Percentiles rank a stretch among this genome's conserved stretches.
Evolutionary conservation across 2,797 vertebrate genomes (phyloP).

Genomic region (Rhadinocentrus ornatus): DNA sequence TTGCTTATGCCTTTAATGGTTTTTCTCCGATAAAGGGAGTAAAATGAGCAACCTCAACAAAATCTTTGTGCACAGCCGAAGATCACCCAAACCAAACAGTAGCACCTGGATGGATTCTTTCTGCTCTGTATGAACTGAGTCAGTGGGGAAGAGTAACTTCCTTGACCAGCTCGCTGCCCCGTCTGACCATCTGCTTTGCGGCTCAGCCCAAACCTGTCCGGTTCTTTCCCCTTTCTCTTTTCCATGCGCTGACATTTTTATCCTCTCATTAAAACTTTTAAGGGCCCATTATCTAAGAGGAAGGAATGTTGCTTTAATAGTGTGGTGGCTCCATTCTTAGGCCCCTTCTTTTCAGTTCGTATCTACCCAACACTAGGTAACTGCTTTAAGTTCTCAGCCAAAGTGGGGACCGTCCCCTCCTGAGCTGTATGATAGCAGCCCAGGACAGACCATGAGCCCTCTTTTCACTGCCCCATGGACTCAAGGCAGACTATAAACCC

Average conservation of each 20-base stretch:
- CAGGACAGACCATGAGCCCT: constrained; percentile 53
- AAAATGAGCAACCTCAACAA: constrained; percentile 46
- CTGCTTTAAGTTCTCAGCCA: constrained; percentile 63
- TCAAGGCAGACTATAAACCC: constrained; percentile 75
- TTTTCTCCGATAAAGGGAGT: constrained; percentile 33
- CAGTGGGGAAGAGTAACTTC: constrained; percentile 42
- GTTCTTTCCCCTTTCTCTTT: constrained; percentile 71
- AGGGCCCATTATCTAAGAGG: constrained; percentile 82
- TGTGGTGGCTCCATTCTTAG: constrained; percentile 78
- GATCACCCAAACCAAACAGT: constrained; percentile 65
- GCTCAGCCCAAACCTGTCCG: constrained; percentile 59
- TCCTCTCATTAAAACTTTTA: constrained; percentile 85
- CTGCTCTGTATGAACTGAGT: constrained; percentile 38
- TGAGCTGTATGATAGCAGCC: constrained; percentile 58
- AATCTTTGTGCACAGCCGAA: constrained; percentile 46
- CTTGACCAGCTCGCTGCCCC: constrained; percentile 56
- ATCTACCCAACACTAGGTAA: constrained; percentile 60
- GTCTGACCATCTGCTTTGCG: constrained; percentile 48
- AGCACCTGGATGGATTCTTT: constrained; percentile 57
- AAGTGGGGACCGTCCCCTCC: constrained; percentile 54
- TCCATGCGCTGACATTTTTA: constrained; percentile 84
- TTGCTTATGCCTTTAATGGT: constrained; percentile 45
- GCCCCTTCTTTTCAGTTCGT: constrained; percentile 77
- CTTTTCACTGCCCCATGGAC: constrained; percentile 62
- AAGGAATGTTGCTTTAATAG: constrained; percentile 84